Evolutionary conservation across 2,797 vertebrate species (phyloP).

Genomic region (Pseudocheirus occidentalis): DNA sequence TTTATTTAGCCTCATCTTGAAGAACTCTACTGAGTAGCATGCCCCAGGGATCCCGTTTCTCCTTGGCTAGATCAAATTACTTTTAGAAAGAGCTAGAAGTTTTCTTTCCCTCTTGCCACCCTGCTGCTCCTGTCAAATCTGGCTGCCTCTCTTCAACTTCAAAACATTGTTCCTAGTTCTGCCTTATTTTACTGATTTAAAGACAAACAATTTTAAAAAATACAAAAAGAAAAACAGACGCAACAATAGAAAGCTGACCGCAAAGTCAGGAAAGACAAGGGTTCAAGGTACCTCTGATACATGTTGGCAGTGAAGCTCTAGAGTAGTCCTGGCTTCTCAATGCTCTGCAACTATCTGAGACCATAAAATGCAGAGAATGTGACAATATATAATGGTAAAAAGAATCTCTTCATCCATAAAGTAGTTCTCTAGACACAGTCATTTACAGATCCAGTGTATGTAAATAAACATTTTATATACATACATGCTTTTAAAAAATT

Average conservation of each 20-base stretch:
- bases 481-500: background rate
- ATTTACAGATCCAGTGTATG: background rate
- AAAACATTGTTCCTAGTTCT: background rate
- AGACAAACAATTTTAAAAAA: background rate
- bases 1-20: background rate
- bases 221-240: background rate
- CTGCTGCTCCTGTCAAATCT: background rate
- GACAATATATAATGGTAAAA: background rate
- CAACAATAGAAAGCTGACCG: background rate
- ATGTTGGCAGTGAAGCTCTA: background rate
- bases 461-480: background rate
- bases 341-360: background rate
- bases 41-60: background rate
- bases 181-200: background rate
- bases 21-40: background rate
- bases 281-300: background rate
- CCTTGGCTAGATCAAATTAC: background rate
- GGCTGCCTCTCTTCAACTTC: background rate
- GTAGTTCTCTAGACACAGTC: background rate
- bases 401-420: background rate
- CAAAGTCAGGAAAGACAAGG: background rate
- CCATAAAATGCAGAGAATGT: background rate
- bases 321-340: background rate
- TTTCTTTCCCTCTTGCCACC: background rate
- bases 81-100: background rate